These are phyloP conservation scores for Iguana delicatissima DNA, from an alignment of 2,797 vertebrate genomes.

Conservation along the genomic window DNA sequence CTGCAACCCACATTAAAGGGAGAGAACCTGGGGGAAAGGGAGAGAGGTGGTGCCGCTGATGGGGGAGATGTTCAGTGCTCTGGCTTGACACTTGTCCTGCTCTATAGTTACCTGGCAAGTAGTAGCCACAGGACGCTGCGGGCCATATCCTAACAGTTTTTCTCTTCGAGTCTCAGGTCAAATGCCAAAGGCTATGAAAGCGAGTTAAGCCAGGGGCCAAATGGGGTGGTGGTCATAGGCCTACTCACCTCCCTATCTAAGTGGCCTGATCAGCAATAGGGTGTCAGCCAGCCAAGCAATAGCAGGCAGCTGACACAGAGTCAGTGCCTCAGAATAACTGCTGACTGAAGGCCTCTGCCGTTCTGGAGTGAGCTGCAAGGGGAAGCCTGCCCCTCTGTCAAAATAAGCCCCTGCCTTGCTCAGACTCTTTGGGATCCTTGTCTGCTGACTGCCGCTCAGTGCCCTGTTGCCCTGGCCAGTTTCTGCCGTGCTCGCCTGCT, in stretches of 20 bases:
- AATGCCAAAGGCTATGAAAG: background rate
- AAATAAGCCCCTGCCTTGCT: conserved; percentile 45
- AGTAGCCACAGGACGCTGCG: background rate
- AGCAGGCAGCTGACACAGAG: background rate
- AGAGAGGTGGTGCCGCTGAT: too few relatives aligned
- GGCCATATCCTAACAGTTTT: too few relatives aligned
- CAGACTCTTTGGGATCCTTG: background rate
- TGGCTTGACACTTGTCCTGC: too few relatives aligned
- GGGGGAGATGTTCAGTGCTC: too few relatives aligned
- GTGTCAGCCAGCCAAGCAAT: background rate
- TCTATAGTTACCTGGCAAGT: background rate
- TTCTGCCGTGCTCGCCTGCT: background rate
- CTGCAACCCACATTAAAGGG: background rate
- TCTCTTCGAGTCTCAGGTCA: background rate
- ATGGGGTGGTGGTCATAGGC: accelerated
- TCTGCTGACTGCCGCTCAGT: too few relatives aligned
- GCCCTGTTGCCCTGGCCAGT: accelerated
- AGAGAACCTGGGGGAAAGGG: background rate
- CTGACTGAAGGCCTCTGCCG: background rate
- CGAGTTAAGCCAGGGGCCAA: background rate
- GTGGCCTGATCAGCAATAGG: background rate
- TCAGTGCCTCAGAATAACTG: conserved; percentile 71
- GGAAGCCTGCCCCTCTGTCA: conserved; percentile 8
- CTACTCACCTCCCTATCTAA: background rate
- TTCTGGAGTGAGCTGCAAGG: background rate